Evolutionary conservation across 2,113 vertebrate genomes (phyloP).

Genomic region (Mormoops blainvillei): DNA sequence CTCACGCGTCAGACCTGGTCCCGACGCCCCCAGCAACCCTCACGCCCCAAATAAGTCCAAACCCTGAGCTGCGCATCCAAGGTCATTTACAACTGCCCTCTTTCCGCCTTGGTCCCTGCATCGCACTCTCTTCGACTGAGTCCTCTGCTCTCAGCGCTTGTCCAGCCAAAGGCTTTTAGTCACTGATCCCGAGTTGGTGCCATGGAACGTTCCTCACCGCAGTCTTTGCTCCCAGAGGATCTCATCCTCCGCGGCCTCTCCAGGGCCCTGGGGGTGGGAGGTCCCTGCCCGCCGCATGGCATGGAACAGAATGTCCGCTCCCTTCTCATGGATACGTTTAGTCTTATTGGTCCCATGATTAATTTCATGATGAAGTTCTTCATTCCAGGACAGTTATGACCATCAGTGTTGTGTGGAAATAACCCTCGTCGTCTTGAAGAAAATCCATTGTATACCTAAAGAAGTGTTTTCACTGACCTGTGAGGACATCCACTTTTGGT

Average conservation of each 20-base stretch:
- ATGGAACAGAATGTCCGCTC: accelerated
- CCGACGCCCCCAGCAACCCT: too few species aligned
- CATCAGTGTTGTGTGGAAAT: background rate
- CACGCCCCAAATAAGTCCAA: too few species aligned
- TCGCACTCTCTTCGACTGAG: background rate
- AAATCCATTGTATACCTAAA: background rate
- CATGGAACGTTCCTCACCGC: accelerated
- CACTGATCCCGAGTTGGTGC: accelerated
- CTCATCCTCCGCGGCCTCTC: too few species aligned
- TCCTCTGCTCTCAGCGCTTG: too few species aligned
- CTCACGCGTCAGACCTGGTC: accelerated
- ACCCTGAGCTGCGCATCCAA: too few species aligned
- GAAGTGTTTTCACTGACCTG: background rate
- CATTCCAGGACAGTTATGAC: background rate
- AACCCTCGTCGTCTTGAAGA: slow-evolving; percentile 6
- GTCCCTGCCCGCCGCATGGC: accelerated
- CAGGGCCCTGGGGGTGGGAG: accelerated
- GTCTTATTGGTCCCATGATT: background rate
- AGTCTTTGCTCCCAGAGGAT: background rate
- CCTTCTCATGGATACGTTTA: background rate
- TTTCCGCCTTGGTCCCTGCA: background rate
- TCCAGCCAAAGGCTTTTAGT: background rate
- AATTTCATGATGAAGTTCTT: background rate
- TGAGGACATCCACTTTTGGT: background rate
- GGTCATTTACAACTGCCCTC: background rate